phyloP scores from a whole-genome alignment of 2,888 invertebrate genomes.

The Poecilobothrus nobilitatus region DNA sequence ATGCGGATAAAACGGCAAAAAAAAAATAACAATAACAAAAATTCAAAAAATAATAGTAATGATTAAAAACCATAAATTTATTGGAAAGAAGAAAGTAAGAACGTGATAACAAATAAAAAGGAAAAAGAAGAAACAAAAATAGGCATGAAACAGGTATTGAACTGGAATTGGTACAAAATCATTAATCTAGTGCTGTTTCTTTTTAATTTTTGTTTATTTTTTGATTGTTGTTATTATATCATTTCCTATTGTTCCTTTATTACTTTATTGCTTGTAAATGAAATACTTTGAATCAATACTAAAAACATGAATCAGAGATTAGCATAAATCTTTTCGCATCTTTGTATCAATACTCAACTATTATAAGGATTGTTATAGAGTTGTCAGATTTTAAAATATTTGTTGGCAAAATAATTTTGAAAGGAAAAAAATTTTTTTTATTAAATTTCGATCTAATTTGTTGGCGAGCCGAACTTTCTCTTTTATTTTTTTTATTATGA shows the following conservation, averaged over 20 bases:
- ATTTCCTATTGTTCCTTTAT: constrained; percentile 1
- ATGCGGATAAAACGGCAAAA: not conserved
- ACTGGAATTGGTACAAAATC: not conserved
- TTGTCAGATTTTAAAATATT: no score
- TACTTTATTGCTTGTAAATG: not conserved
- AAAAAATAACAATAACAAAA: not conserved
- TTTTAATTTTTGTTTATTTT: not conserved
- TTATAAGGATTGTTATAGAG: no score
- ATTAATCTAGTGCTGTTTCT: not conserved
- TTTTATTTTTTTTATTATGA: no score
- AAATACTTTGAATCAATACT: not conserved
- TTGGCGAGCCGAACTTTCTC: no score
- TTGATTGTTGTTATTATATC: no score
- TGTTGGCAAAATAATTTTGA: no score
- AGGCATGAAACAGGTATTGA: not conserved
- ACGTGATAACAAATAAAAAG: not conserved
- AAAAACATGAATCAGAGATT: not conserved
- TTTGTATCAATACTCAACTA: not conserved
- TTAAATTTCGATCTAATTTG: no score
- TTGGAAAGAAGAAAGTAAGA: not conserved
- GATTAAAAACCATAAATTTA: not conserved
- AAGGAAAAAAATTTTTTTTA: no score
- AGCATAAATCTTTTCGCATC: not conserved
- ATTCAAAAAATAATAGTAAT: not conserved
- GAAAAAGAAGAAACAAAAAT: not conserved